Evolutionary conservation across 2,797 vertebrate genomes (phyloP).

Genomic region (Apogon talboti): DNA sequence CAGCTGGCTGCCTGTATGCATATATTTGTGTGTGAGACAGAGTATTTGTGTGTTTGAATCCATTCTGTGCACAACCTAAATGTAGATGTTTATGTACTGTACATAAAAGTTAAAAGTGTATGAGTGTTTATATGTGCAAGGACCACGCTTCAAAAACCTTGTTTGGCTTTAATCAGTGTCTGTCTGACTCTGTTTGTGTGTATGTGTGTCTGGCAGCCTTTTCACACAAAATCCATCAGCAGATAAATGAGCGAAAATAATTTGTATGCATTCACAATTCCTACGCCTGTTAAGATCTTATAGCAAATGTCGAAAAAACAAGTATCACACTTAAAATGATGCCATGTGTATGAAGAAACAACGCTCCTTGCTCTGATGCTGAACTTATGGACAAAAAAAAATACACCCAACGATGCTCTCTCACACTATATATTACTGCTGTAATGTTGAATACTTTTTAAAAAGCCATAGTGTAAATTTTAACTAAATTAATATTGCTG

Average conservation of each 20-base stretch:
- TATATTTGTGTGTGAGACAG: background rate
- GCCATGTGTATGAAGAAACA: constrained; percentile 8
- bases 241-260: constrained; percentile 25
- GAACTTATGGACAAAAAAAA: background rate
- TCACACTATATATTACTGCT: no score
- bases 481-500: no score
- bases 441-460: no score
- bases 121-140: constrained; percentile 32
- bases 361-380: background rate
- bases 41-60: background rate
- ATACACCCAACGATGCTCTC: no score
- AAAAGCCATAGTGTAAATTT: no score
- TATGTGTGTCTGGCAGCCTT: constrained; percentile 12
- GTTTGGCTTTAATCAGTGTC: constrained; percentile 32
- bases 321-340: constrained; percentile 25
- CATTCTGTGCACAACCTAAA: constrained; percentile 35
- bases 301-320: constrained; percentile 26
- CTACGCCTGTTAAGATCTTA: constrained; percentile 11
- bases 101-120: constrained; percentile 27
- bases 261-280: constrained; percentile 14
- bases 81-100: constrained; percentile 37
- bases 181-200: constrained; percentile 20
- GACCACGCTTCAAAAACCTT: constrained; percentile 28
- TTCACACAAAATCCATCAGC: constrained; percentile 39
- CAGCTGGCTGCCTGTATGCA: constrained; percentile 62